Evolutionary conservation across 2,113 vertebrate species (phyloP).

Genomic region (Australoheros scitulus): DNA sequence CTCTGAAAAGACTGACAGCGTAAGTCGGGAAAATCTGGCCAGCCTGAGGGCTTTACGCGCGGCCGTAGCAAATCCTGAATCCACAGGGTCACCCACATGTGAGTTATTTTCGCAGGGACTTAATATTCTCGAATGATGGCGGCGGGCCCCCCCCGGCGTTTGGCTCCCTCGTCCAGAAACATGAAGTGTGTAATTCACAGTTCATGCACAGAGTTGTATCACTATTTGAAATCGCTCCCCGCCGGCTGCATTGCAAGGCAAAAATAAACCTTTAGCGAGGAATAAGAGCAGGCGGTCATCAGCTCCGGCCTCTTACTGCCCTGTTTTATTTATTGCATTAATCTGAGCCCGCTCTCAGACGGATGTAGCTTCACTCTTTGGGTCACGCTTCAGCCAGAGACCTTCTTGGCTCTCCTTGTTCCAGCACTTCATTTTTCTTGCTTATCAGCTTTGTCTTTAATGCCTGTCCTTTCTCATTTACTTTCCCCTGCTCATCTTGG

Average conservation of each 20-base stretch:
- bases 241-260: constrained; percentile 37
- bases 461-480: constrained; percentile 24
- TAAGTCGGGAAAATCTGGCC: constrained; percentile 41
- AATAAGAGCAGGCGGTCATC: constrained; percentile 56
- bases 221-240: constrained; percentile 57
- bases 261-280: constrained; percentile 57
- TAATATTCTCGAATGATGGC: constrained; percentile 39
- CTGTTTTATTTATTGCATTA: constrained; percentile 74
- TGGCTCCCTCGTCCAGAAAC: constrained; percentile 33
- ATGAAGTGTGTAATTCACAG: constrained; percentile 59
- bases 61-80: constrained; percentile 48
- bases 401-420: constrained; percentile 50
- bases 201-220: constrained; percentile 35
- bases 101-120: constrained; percentile 62
- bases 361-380: constrained; percentile 66
- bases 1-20: constrained; percentile 55
- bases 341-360: constrained; percentile 42
- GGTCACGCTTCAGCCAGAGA: constrained; percentile 63
- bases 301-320: constrained; percentile 48
- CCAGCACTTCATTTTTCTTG: constrained; percentile 62
- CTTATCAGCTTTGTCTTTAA: constrained; percentile 21
- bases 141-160: constrained; percentile 3
- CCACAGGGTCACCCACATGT: constrained; percentile 66
- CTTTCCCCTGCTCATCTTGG: constrained; percentile 27
- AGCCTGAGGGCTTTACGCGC: constrained; percentile 51